Evolutionary conservation across 2,113 vertebrate species (phyloP), one percentile per base, ranked within the genome.

Genomic region (Acrocephalus arundinaceus): DNA sequence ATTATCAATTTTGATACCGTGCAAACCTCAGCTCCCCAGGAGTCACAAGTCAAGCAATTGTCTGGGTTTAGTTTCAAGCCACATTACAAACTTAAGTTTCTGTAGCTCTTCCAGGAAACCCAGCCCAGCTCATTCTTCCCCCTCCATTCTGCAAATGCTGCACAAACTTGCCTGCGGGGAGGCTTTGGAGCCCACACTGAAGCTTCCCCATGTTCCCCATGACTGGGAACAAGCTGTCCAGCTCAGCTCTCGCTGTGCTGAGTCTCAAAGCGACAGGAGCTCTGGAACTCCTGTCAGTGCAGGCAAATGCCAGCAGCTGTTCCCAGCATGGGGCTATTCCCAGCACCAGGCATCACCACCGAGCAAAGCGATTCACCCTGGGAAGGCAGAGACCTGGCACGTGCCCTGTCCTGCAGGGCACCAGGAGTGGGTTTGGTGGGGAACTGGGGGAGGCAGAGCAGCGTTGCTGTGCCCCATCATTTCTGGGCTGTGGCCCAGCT

Each of bases 321-420:
- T 93, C 48, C 68, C 79, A 91, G 68, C 14, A 33, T 3, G 0
- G 4, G 37, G 68, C 21, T 58, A 4, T 39, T 92, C 74, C 57
- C 89, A 93, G 63, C 30, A 71, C 1, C 73, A 55, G 23, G 43
- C 41, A 71, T 35, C 7, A 2, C 3, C 10, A 23, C 0, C 7
- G 51, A 57, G 25, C 0, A 10, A 54, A 46, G 66, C 0, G 0
- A 67, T 27, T 39, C 39, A 7, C 67, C 22, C 37, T 0, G 1
- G 27, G n/a, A 62, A 18, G 51, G 55, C 59, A 78, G 63, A 37
- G 25, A 23, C 39, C 11, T 22, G n/a, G 24, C 48, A 15, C 0
- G 0, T 14, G 23, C 19, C 48, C 59, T 16, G 22, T 54, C 33
- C 63, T 43, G 51, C 30, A 8, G 37, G 37, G 54, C 59, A 68